These are phyloP conservation scores for Chloroceryle aenea DNA, from an alignment of 2,113 vertebrate species.

Conservation along the genomic window DNA sequence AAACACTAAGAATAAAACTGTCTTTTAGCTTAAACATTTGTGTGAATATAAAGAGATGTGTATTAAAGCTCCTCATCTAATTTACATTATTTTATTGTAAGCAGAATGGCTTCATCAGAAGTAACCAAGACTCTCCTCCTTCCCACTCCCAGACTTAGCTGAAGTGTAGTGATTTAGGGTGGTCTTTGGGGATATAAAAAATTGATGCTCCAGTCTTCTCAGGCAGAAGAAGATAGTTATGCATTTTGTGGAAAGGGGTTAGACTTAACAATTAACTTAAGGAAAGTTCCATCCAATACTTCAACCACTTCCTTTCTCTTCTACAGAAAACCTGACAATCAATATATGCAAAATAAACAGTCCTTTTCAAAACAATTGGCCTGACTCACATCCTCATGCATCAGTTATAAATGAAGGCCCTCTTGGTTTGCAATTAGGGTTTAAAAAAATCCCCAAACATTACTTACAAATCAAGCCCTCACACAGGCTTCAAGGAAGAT, in stretches of 20 bases:
- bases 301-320: not conserved
- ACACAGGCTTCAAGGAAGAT: not conserved
- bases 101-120: not conserved
- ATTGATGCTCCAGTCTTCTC: not conserved
- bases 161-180: not conserved
- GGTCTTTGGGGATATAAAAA: not conserved
- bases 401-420: not conserved
- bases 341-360: rapidly evolving
- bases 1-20: not conserved
- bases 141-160: not conserved
- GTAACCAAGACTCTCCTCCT: not conserved
- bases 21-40: not conserved
- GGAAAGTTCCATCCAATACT: not conserved
- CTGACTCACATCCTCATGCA: not conserved
- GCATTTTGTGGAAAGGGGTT: not conserved
- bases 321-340: not conserved
- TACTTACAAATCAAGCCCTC: not conserved
- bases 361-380: not conserved
- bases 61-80: not conserved
- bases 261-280: not conserved
- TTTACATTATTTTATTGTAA: not conserved
- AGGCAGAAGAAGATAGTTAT: not conserved
- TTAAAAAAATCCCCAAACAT: not conserved
- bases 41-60: not conserved
- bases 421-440: not conserved